phyloP scores from a whole-genome alignment of 2,113 vertebrate species.

The Sylvietta virens region DNA sequence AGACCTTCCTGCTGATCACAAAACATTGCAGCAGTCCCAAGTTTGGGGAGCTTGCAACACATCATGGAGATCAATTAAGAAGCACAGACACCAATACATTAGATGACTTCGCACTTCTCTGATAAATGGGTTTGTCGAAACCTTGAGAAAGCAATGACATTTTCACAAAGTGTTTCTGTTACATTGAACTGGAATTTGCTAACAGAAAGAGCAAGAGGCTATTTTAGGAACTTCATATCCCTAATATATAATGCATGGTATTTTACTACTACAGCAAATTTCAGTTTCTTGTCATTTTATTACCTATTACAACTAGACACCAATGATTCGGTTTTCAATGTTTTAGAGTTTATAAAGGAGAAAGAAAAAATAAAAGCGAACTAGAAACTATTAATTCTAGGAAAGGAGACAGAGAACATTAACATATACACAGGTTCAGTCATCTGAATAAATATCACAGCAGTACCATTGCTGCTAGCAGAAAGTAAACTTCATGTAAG shows the following conservation, averaged over 20 bases:
- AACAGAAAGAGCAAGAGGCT: background rate
- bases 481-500: constrained; percentile 20
- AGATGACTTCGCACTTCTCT: background rate
- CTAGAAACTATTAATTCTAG: background rate
- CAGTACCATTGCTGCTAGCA: background rate
- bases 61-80: background rate
- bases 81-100: background rate
- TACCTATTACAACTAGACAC: background rate
- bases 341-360: background rate
- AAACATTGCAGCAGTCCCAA: background rate
- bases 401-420: background rate
- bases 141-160: background rate
- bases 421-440: background rate
- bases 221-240: background rate
- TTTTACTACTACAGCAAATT: background rate
- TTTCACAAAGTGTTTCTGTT: background rate
- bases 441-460: background rate
- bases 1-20: background rate
- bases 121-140: background rate
- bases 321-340: background rate
- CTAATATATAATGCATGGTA: background rate
- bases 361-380: background rate
- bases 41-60: background rate
- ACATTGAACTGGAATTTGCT: background rate
- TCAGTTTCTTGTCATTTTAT: background rate